phyloP scores from a whole-genome alignment of 2,113 vertebrate genomes.

The Dryoscopus gambensis region DNA sequence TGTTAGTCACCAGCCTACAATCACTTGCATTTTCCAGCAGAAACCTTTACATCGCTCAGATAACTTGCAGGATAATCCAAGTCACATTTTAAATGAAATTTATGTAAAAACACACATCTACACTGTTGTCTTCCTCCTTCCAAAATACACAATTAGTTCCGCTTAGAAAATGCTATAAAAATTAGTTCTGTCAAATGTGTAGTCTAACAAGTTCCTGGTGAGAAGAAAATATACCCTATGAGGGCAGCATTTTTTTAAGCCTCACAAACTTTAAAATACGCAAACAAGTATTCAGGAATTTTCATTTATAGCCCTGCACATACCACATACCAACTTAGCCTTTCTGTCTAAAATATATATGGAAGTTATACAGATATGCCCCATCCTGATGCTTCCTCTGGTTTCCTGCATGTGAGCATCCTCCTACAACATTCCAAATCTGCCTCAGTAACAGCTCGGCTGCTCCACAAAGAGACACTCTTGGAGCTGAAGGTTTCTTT shows the following conservation, averaged over 20 bases:
- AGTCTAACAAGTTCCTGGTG: background rate
- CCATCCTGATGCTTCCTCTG: background rate
- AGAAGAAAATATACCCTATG: background rate
- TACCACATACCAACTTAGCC: background rate
- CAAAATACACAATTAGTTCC: slow-evolving; percentile 15
- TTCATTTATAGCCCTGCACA: background rate
- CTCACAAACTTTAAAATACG: background rate
- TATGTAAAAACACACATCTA: background rate
- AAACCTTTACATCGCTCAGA: background rate
- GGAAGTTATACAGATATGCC: background rate
- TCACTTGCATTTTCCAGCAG: slow-evolving; percentile 16
- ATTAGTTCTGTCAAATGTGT: background rate
- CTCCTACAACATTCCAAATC: background rate
- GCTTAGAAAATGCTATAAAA: background rate
- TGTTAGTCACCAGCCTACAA: background rate
- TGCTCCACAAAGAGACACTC: background rate
- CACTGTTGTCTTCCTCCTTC: background rate
- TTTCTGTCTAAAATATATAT: background rate
- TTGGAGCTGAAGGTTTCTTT: background rate
- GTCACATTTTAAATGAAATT: background rate
- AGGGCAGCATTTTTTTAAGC: background rate
- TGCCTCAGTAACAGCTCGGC: background rate
- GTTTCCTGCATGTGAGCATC: background rate
- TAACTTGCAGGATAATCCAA: background rate
- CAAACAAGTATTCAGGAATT: background rate